Evolutionary conservation across 2,113 vertebrate genomes (phyloP).

Genomic region (Urocitellus parryii): DNA sequence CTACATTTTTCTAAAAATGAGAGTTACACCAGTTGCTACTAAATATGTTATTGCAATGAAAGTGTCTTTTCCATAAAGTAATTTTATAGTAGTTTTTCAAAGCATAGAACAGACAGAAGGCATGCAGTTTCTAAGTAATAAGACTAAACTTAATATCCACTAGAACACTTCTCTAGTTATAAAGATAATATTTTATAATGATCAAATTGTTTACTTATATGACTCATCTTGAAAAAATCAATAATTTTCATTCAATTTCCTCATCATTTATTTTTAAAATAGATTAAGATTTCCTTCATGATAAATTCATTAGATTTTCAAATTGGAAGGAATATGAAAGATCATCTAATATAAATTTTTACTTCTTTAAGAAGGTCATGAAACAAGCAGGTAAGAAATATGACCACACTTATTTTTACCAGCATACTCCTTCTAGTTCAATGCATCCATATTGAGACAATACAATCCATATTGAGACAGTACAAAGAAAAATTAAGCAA

Average conservation of each 20-base stretch:
- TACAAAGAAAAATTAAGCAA: neutral
- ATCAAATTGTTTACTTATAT: neutral
- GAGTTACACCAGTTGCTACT: neutral
- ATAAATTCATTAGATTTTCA: neutral
- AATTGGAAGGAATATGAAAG: neutral
- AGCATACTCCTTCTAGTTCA: neutral
- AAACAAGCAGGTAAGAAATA: neutral
- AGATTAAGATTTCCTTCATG: neutral
- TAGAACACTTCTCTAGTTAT: neutral
- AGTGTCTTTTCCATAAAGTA: neutral
- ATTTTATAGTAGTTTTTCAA: neutral
- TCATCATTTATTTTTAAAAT: constrained; percentile 19
- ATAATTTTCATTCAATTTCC: neutral
- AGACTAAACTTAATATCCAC: neutral
- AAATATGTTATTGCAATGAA: neutral
- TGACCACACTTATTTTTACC: neutral
- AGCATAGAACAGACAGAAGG: neutral
- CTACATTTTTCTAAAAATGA: constrained; percentile 32
- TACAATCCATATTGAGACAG: neutral
- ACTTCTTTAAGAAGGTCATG: neutral
- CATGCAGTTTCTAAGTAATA: neutral
- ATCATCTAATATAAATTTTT: neutral
- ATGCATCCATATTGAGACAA: neutral
- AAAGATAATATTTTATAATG: neutral
- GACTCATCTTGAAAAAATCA: neutral